Base-by-base conservation (phyloP, 2,888 invertebrate species). In the Eilema caniola region DNA sequence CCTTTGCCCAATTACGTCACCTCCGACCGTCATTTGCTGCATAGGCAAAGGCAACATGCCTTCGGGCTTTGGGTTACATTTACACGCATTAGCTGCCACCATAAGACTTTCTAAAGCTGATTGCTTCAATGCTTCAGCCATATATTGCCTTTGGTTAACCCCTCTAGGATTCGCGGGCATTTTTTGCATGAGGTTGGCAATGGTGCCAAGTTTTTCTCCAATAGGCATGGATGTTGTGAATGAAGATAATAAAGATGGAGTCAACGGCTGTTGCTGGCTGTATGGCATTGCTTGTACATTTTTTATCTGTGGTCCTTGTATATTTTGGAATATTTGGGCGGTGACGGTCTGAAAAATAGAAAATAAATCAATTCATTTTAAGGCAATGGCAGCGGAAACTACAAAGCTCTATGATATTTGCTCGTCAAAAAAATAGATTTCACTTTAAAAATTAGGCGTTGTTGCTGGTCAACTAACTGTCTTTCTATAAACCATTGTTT, bases 91-190 rank as follows among this genome's bases (percentile, higher is more conserved):
- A 0, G 85, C 81, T 0, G 89, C 89, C 0, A 79, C 73, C 65
- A 85, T 73, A 12, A 91, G 66, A 69, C 85, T 91, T 60, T 88
- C 85, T 0, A 89, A 71, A 0, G 89, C 89, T 0, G 87, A 83
- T 53, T 88, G 83, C 63, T 83, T 88, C 3, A 89, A 79, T 1
- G 83, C 73, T 31, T 90, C 88, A 0, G 88, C 86, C 72, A 88
- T 76, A 23, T 80, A 79, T 14, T 85, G 80, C 25, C 85, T 79
- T 72, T 83, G 83, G 24, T 75, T 79, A 12, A 73, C 64, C 41
- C 67, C 71, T 4, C 77, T 68, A 0, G 74, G 67, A 31, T 74
- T 84, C 1, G 81, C 67, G 1, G 88, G 82, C 28, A 82, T 74
- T 60, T 85, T 83, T 71, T 85, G 83, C 0, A 88, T 66, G 0